Conservation (phyloP, 2,797 vertebrate species). For the Epinephelus awoara region DNA sequence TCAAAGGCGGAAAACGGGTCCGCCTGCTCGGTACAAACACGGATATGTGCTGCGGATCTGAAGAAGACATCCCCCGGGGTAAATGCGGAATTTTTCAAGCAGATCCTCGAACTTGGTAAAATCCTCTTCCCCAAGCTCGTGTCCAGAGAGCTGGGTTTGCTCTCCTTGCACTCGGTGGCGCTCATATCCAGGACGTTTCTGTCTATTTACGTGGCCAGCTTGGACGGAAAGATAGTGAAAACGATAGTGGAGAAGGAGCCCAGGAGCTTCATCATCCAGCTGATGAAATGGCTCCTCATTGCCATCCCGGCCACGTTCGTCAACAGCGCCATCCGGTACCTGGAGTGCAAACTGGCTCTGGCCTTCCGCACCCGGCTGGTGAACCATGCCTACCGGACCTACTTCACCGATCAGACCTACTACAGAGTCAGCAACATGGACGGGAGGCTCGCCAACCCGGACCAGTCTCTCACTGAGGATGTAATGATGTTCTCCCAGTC, state of each 20-base stretch:
- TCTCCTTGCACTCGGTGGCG: slow-evolving; percentile 93
- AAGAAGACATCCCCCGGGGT: slow-evolving; percentile 86
- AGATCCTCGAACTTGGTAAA: slow-evolving; percentile 91
- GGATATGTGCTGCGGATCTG: slow-evolving; percentile 14
- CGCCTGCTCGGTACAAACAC: slow-evolving; percentile 52
- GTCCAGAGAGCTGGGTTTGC: slow-evolving; percentile 91
- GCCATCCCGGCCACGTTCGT: slow-evolving; percentile 98
- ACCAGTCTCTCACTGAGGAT: slow-evolving; percentile 98
- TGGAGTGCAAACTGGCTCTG: slow-evolving; percentile 96
- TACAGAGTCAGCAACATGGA: slow-evolving; percentile 98
- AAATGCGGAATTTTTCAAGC: slow-evolving; percentile 91
- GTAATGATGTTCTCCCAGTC: slow-evolving; percentile 98
- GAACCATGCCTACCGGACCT: slow-evolving; percentile 93
- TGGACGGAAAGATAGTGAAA: slow-evolving; percentile 98
- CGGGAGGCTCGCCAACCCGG: slow-evolving; percentile 94
- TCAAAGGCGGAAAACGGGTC: slow-evolving; percentile 76
- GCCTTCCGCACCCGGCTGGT: slow-evolving; percentile 97
- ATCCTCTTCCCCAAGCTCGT: slow-evolving; percentile 94
- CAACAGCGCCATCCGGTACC: slow-evolving; percentile 97
- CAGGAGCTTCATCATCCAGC: slow-evolving; percentile 89
- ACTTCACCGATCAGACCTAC: slow-evolving; percentile 96
- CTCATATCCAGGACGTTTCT: slow-evolving; percentile 96
- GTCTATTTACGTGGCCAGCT: slow-evolving; percentile 95
- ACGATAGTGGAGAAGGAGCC: slow-evolving; percentile 97
- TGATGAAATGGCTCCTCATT: slow-evolving; percentile 96